Conservation (phyloP, 2,888 invertebrate species). For the Meganola albula region DNA sequence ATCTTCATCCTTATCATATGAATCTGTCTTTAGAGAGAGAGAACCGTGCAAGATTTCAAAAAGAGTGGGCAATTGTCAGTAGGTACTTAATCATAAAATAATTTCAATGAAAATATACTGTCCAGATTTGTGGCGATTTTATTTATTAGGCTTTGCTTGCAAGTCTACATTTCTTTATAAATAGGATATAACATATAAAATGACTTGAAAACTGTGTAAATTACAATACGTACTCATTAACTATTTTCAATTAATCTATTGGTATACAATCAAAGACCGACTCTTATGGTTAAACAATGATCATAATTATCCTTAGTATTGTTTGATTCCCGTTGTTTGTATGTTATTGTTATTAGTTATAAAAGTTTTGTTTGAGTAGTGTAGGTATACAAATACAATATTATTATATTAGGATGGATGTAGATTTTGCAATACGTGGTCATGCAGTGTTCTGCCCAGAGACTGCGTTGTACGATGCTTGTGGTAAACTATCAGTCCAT, state of each 20-base stretch:
- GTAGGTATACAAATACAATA: conserved; percentile 33
- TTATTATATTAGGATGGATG: conserved; percentile 29
- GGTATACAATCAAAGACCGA: conserved; percentile 47
- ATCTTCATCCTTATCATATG: no score
- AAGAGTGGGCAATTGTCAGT: no score
- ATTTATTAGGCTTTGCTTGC: no score
- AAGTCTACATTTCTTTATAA: conserved; percentile 18
- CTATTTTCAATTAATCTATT: conserved; percentile 32
- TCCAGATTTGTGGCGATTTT: no score
- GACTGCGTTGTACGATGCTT: conserved; percentile 20
- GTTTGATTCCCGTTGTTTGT: conserved; percentile 36
- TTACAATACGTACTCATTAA: conserved; percentile 29
- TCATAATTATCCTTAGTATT: conserved; percentile 31
- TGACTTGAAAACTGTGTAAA: conserved; percentile 31
- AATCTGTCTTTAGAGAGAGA: no score
- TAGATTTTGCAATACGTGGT: conserved; percentile 6
- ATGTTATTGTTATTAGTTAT: conserved; percentile 31
- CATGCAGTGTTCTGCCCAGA: conserved; percentile 10
- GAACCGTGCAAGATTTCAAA: no score
- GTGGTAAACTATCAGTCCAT: conserved; percentile 13
- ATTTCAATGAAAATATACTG: no score
- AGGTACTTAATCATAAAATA: no score
- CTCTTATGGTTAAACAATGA: conserved; percentile 33
- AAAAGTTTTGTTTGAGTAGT: conserved; percentile 31
- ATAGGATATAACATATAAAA: conserved; percentile 29